Percentiles rank a stretch among this genome's conserved stretches.
Conservation (phyloP, 2,888 invertebrate species). For the Ditylenchus weischeri region DNA sequence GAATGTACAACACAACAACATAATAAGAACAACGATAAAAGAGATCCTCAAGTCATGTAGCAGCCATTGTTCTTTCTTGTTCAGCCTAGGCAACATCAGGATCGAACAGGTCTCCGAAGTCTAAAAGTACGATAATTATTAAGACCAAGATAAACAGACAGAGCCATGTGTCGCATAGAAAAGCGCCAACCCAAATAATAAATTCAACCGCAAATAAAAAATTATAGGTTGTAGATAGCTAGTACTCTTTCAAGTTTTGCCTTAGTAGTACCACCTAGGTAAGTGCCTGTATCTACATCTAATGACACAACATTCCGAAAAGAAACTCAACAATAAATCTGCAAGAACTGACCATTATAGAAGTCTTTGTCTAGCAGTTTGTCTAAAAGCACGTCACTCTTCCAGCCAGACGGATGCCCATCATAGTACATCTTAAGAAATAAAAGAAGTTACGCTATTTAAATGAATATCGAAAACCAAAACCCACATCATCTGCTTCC, state of each 20-base stretch:
- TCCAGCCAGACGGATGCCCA: neutral
- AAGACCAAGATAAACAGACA: too few species aligned
- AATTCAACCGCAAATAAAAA: too few species aligned
- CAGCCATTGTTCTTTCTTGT: neutral
- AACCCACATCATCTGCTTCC: too few species aligned
- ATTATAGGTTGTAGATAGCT: too few species aligned
- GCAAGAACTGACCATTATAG: neutral
- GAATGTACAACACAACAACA: neutral
- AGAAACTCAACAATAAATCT: too few species aligned
- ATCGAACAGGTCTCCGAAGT: constrained; percentile 7
- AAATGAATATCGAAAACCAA: too few species aligned
- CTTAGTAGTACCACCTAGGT: too few species aligned
- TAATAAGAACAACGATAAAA: neutral
- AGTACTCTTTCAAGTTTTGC: too few species aligned
- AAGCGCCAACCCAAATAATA: neutral
- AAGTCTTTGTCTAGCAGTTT: constrained; percentile 8
- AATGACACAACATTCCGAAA: too few species aligned
- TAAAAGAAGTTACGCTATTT: neutral
- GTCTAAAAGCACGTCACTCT: neutral
- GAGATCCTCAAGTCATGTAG: neutral
- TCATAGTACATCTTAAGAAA: constrained; percentile 1
- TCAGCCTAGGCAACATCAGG: neutral
- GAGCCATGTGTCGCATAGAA: neutral
- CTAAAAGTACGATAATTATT: neutral
- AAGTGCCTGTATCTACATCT: too few species aligned